Evolutionary conservation across 2,888 invertebrate genomes (phyloP), one percentile per base, ranked within the genome.

Genomic region (Drosophila ezoana): DNA sequence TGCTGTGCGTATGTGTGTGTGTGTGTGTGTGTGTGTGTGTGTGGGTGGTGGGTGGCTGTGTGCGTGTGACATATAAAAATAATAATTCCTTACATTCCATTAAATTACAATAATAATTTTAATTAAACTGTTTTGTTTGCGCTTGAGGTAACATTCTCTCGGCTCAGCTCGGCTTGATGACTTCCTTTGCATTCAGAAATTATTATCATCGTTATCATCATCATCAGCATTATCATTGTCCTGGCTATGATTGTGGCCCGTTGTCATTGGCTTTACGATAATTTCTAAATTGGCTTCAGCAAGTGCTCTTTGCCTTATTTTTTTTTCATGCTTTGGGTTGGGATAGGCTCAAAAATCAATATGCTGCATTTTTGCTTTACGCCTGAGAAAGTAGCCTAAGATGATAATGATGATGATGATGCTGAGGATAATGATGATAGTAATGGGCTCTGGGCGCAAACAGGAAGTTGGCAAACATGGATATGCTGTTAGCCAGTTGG

Each of bases 71-170:
- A 66, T 66, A 80, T 73, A 87, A 87, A 81, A 84, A 85, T 82
- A 80, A 84, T 82, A 84, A 87, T 87, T 81, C 85, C 86, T 85
- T 66, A 82, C 87, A 85, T 87, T 83, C 83, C 85, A 87, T 85
- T 85, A 85, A 85, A 85, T 87, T 87, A 85, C 85, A 87, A 85
- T 85, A 85, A 85, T 85, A 87, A 87, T 85, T 85, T 85, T 85
- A 85, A 85, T 85, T 85, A 85, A 85, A 85, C 79, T 87, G 81
- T 79, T 87, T 83, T 84, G 67, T 80, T 80, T 81, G 87, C 79
- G 79, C 82, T 69, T 79, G 67, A 84, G 62, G 73, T 84, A 73
- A 60, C 73, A 79, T 76, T 73, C 65, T 76, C 51, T 53, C 16
- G 16, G 14, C 54, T 61, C 56, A 13, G 40, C 11, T 40, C 48